A percentile compares a stretch with the other conserved stretches of the same genome.
phyloP scores from a whole-genome alignment of 2,113 vertebrate genomes.

The Saccopteryx bilineata region DNA sequence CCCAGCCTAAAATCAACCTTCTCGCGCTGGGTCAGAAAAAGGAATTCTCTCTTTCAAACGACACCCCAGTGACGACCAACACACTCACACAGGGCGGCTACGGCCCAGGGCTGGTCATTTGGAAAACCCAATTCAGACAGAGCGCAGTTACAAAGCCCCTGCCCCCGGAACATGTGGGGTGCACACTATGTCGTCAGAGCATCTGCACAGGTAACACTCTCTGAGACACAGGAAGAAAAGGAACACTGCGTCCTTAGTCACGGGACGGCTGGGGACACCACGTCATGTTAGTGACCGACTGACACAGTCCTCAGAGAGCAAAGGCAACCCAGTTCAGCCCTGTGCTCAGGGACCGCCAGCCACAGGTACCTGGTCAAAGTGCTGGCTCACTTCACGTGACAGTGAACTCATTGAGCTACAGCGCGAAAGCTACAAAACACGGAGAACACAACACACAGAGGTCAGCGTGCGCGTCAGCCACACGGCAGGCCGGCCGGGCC shows the following conservation, averaged over 20 bases:
- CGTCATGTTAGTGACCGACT: slow-evolving; percentile 25
- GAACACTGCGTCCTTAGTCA: slow-evolving; percentile 74
- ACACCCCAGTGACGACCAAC: not conserved
- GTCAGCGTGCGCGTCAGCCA: slow-evolving; percentile 85
- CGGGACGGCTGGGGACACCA: slow-evolving; percentile 31
- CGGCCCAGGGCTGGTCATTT: accelerated
- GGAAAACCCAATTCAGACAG: not conserved
- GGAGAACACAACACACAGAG: slow-evolving; percentile 89
- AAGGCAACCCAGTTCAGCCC: slow-evolving; percentile 49
- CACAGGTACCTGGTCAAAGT: slow-evolving; percentile 97
- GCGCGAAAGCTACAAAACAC: slow-evolving; percentile 96
- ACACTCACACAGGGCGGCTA: accelerated
- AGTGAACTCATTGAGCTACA: slow-evolving; percentile 99
- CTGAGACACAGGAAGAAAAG: slow-evolving; percentile 27
- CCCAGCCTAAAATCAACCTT: not conserved
- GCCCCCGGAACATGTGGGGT: accelerated
- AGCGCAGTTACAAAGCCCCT: accelerated
- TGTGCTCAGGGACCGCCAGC: slow-evolving; percentile 86
- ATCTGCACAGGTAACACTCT: not conserved
- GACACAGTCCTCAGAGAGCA: not conserved
- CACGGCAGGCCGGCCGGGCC: slow-evolving; percentile 83
- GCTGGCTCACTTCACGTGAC: slow-evolving; percentile 98
- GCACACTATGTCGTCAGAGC: accelerated
- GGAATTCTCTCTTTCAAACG: not conserved
- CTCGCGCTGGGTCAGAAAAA: not conserved